Conservation (phyloP, 2,113 vertebrate genomes). For the Sialia sialis region DNA sequence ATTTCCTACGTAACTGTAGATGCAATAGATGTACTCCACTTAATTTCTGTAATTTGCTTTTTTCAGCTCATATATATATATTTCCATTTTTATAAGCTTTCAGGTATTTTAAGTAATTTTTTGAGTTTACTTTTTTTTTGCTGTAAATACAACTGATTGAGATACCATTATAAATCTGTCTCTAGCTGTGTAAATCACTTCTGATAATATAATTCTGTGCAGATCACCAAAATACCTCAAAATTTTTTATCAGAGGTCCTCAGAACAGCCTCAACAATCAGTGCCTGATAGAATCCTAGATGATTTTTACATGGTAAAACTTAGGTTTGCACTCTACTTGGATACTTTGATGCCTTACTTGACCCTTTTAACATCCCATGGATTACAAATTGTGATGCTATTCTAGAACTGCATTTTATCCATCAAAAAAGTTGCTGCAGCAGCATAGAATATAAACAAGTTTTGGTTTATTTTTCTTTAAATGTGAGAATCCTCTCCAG, state of each 20-base stretch:
- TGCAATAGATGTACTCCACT: not conserved
- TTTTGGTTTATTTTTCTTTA: not conserved
- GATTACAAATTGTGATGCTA: slow-evolving; percentile 4
- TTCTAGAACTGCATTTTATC: not conserved
- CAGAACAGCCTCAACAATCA: not conserved
- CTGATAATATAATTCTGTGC: not conserved
- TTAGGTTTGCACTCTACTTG: not conserved
- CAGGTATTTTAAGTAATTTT: not conserved
- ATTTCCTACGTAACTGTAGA: not conserved
- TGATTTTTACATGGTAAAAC: not conserved
- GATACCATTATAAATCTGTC: not conserved
- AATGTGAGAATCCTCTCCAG: not conserved
- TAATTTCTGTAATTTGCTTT: not conserved
- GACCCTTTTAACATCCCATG: not conserved
- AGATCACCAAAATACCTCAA: not conserved
- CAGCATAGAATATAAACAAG: not conserved
- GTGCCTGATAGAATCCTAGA: not conserved
- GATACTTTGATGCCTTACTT: not conserved
- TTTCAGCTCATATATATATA: not conserved
- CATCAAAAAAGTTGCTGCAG: not conserved
- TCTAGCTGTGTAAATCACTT: not conserved
- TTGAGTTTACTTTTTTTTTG: not conserved
- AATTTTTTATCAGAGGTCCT: not conserved
- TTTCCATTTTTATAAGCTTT: not conserved
- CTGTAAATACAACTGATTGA: not conserved